A percentile compares a stretch with the other conserved stretches of the same genome.
These are phyloP conservation scores for Sardina pilchardus DNA, from an alignment of 2,113 vertebrate species.

Conservation along the genomic window DNA sequence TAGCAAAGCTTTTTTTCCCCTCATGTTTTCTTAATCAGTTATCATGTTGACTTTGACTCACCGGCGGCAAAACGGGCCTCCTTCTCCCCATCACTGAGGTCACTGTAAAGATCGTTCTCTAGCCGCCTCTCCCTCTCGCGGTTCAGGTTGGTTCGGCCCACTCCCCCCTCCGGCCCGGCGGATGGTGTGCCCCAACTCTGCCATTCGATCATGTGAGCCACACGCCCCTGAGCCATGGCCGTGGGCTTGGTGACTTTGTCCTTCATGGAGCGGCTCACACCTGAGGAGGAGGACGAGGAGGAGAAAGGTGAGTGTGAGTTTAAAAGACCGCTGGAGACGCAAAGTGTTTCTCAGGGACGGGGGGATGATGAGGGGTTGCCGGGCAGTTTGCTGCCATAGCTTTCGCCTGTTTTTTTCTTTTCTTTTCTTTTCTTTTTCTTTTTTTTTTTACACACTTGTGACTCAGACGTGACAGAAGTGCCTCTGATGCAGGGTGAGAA, in stretches of 20 bases:
- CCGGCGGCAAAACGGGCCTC: slow-evolving; percentile 95
- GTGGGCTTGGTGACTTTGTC: slow-evolving; percentile 98
- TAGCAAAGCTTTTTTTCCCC: background rate
- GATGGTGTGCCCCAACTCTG: slow-evolving; percentile 90
- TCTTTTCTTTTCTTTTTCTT: background rate
- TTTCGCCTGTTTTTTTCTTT: background rate
- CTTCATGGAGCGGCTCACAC: slow-evolving; percentile 93
- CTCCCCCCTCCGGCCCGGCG: slow-evolving; percentile 61
- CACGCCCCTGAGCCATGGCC: slow-evolving; percentile 92
- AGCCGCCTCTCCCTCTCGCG: slow-evolving; percentile 82
- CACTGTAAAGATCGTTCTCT: slow-evolving; percentile 91
- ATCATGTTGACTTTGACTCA: slow-evolving; percentile 52
- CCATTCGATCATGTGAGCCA: slow-evolving; percentile 99
- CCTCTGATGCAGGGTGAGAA: background rate
- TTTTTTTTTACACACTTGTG: background rate
- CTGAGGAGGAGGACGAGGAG: slow-evolving; percentile 59
- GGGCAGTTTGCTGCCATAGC: slow-evolving; percentile 27
- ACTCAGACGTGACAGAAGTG: background rate
- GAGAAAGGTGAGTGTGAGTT: background rate
- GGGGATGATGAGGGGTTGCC: slow-evolving; percentile 28
- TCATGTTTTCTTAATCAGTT: background rate
- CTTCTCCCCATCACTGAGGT: slow-evolving; percentile 96
- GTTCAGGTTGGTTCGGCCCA: slow-evolving; percentile 76
- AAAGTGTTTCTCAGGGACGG: background rate
- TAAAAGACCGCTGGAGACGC: slow-evolving; percentile 25